A percentile compares a stretch with the other conserved stretches of the same genome.
Conservation (phyloP, 2,888 invertebrate species). For the Hipparchia sbordonii region DNA sequence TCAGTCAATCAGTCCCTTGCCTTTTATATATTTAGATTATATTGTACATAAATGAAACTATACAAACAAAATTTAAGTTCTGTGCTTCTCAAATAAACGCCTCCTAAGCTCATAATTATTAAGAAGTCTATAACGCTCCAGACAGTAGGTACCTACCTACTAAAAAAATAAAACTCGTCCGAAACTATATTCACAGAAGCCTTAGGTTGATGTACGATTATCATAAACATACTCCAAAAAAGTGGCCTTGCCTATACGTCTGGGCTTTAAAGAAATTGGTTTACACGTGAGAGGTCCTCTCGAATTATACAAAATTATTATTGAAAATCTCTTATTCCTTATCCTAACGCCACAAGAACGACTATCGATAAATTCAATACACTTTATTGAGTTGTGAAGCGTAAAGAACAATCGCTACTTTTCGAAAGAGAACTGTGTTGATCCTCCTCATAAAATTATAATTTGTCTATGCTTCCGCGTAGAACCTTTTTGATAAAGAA, state of each 20-base stretch:
- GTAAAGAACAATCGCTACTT: background rate
- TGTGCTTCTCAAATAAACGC: too few species aligned
- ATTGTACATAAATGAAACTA: too few species aligned
- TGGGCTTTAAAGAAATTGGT: constrained; percentile 30
- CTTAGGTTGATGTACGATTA: constrained; percentile 11
- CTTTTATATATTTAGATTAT: too few species aligned
- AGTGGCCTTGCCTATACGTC: constrained; percentile 32
- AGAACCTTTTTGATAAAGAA: constrained; percentile 5
- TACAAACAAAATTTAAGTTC: too few species aligned
- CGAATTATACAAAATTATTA: constrained; percentile 13
- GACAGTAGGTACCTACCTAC: too few species aligned
- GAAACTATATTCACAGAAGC: too few species aligned
- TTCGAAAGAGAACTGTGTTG: constrained; percentile 4
- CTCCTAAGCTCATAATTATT: too few species aligned
- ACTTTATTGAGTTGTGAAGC: background rate
- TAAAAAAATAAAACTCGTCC: too few species aligned
- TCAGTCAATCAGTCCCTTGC: too few species aligned
- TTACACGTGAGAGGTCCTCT: constrained; percentile 30
- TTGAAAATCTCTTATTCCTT: constrained; percentile 1
- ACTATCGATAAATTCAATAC: constrained; percentile 7
- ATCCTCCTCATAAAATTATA: background rate
- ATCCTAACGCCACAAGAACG: constrained; percentile 19
- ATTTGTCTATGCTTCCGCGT: background rate
- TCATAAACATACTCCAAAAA: constrained; percentile 17
- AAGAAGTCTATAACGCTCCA: too few species aligned